These are phyloP conservation scores for Hyalella azteca DNA, from an alignment of 2,888 invertebrate genomes.

Conservation along the genomic window DNA sequence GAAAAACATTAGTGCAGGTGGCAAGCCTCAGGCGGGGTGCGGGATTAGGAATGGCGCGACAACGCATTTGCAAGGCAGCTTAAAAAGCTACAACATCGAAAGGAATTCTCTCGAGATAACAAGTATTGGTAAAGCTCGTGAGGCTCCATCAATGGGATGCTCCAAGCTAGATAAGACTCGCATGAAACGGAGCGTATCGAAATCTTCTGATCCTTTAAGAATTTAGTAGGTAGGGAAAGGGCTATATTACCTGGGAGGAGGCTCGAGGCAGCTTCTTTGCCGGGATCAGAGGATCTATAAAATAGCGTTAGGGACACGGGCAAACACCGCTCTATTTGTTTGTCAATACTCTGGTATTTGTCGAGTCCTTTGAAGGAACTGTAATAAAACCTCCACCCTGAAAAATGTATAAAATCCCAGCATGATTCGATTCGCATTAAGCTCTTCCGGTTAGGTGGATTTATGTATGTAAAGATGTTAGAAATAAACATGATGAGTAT, in stretches of 20 bases:
- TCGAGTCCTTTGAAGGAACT: conserved; percentile 18
- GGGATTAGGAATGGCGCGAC: too few species aligned
- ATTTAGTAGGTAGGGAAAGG: conserved; percentile 26
- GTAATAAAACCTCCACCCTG: conserved; percentile 18
- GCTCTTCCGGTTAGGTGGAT: neutral
- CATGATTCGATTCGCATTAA: conserved; percentile 26
- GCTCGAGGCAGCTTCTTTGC: conserved; percentile 34
- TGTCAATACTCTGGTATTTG: conserved; percentile 34
- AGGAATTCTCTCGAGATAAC: conserved; percentile 6
- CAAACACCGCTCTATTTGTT: conserved; percentile 34
- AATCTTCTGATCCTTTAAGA: conserved; percentile 29
- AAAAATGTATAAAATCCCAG: conserved; percentile 13
- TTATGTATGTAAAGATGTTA: too few species aligned
- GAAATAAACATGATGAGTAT: too few species aligned
- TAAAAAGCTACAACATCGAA: neutral
- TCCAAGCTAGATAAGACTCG: conserved; percentile 25
- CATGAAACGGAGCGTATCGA: conserved; percentile 34
- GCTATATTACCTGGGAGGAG: conserved; percentile 24
- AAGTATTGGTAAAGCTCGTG: neutral
- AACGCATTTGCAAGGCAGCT: neutral
- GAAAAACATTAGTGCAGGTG: too few species aligned
- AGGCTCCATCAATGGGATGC: conserved; percentile 13
- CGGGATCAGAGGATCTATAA: conserved; percentile 22
- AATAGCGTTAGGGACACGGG: conserved; percentile 29
- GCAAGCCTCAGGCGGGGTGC: too few species aligned